Percentiles rank a stretch among this genome's conserved stretches.
Evolutionary conservation across 2,113 vertebrate species (phyloP).

Genomic region (Nyctibius bracteatus): DNA sequence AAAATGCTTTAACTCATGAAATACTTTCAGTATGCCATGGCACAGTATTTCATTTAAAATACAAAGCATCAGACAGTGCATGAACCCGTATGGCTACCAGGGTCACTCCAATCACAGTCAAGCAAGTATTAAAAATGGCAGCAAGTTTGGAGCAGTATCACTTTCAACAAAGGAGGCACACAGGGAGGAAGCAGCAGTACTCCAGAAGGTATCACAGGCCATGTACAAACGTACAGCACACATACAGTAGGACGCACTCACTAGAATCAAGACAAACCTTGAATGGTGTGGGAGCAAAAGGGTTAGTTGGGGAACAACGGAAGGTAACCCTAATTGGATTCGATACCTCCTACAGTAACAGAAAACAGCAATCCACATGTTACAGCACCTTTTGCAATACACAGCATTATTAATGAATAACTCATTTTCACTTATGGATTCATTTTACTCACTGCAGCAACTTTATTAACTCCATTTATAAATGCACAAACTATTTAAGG

Average conservation of each 20-base stretch:
- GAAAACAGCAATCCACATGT: conserved; percentile 74
- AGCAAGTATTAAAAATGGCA: neutral
- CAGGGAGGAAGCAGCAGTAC: neutral
- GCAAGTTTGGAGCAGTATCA: neutral
- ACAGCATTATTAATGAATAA: neutral
- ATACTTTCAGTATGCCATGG: neutral
- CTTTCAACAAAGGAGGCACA: neutral
- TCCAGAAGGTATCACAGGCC: conserved; percentile 15
- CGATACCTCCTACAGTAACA: conserved; percentile 88
- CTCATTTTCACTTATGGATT: neutral
- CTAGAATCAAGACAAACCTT: conserved; percentile 86
- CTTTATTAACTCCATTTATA: neutral
- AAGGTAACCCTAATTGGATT: conserved; percentile 89
- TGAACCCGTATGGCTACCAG: neutral
- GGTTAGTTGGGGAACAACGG: conserved; percentile 93
- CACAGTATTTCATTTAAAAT: conserved; percentile 55
- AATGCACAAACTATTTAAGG: neutral
- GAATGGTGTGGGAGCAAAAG: conserved; percentile 96
- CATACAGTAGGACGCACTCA: neutral
- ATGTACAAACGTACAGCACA: conserved; percentile 33
- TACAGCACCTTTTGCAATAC: conserved; percentile 28
- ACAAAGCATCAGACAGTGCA: neutral
- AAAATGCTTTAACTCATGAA: conserved; percentile 17
- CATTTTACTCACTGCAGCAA: neutral
- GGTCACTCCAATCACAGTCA: neutral